These are phyloP conservation scores for Burhinus oedicnemus DNA, from an alignment of 2,113 vertebrate genomes.

Conservation along the genomic window DNA sequence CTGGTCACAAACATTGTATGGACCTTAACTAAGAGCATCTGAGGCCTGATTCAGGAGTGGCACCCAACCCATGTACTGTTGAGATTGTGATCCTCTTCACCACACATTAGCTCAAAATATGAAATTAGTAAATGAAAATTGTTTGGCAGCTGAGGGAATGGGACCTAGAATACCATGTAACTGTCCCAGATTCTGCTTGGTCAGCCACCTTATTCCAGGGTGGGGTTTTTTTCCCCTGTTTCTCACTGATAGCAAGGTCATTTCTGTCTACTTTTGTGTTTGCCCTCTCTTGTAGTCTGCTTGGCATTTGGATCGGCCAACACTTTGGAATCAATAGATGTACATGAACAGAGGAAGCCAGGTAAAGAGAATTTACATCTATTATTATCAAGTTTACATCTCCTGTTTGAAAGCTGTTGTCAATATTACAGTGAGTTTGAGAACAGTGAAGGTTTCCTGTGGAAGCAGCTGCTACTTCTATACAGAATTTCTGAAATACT, in stretches of 20 bases:
- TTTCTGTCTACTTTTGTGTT: background rate
- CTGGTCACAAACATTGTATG: background rate
- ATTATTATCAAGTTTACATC: conserved; percentile 10
- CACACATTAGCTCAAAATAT: background rate
- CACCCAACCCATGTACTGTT: background rate
- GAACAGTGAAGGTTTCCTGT: conserved; percentile 10
- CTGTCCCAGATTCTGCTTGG: background rate
- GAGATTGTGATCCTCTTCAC: background rate
- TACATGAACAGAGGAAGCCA: background rate
- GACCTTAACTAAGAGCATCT: background rate
- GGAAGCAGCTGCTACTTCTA: conserved; percentile 48
- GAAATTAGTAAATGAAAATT: background rate
- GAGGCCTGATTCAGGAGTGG: background rate
- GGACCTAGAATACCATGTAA: background rate
- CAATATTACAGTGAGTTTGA: background rate
- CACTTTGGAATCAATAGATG: background rate
- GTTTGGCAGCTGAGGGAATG: background rate
- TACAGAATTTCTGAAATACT: conserved; percentile 29
- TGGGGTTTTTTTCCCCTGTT: background rate
- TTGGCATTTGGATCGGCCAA: background rate
- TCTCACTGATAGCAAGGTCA: background rate
- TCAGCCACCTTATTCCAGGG: background rate
- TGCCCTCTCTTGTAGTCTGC: background rate
- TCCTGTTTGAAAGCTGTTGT: conserved; percentile 53
- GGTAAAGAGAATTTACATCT: background rate